Base-by-base conservation (phyloP, 2,888 invertebrate genomes). In the Patella pellucida region DNA sequence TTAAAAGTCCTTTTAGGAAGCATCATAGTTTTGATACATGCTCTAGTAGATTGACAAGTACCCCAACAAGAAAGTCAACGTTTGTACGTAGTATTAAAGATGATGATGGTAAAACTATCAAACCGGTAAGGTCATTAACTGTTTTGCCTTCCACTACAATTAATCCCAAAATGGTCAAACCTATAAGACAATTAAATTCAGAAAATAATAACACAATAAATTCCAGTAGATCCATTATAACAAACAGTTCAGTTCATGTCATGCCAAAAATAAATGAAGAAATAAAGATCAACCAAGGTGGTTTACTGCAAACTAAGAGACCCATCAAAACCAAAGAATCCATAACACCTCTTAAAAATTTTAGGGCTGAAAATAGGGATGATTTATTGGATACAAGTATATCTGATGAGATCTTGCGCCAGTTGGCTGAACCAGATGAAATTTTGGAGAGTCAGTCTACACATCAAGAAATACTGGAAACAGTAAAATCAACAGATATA, bases 351-450 rank as follows among this genome's bases (percentile, higher is more conserved):
- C 19, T 62, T 62, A 14, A 62, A 23, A 62, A 62, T 62, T 62
- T 62, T 19, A 62, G 19, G 14, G 62, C 19, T 23, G 62, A 79
- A 41, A 74, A 74, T 71, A 62, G 69, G 15, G 76, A 75, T 68
- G 75, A 71, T 52, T 70, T 69, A 50, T 79, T 85, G 62, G 85
- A 87, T 72, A 84, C 82, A 0, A 86, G 85, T 80, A 56, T 86
- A 3, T 82, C 84, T 50, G 85, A 87, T 80, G 86, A 87, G 15
- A 54, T 87, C 27, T 74, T 87, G 52, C 81, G 80, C 78, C 83
- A 85, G 77, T 72, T 87, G 23, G 84, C 83, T 7, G 85, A 86
- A 68, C 82, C 82, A 62, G 85, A 86, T 77, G 84, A 85, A 62
- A 67, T 82, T 52, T 72, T 85, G 19, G 85, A 86, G 50, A 82